These are phyloP conservation scores for Drusus annulatus DNA, from an alignment of 1,140 invertebrate species.

Conservation along the genomic window DNA sequence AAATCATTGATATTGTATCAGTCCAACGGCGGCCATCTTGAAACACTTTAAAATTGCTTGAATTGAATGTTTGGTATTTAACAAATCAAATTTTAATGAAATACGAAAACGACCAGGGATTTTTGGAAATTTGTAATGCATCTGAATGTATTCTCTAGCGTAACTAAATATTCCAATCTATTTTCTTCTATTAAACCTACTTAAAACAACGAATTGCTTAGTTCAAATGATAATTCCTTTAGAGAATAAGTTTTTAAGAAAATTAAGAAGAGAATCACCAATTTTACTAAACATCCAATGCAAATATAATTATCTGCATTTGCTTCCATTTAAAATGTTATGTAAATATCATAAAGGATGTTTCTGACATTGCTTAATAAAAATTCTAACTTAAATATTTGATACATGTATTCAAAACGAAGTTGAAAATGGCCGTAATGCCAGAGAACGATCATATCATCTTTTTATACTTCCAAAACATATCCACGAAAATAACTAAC, in stretches of 20 bases:
- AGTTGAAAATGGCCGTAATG: not conserved
- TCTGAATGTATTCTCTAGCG: not conserved
- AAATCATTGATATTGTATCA: too few species aligned
- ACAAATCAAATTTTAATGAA: too few species aligned
- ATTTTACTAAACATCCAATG: not conserved
- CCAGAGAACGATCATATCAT: slow-evolving; percentile 14
- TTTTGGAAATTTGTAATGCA: not conserved
- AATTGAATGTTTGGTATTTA: too few species aligned
- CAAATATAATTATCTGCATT: too few species aligned
- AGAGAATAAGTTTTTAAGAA: too few species aligned
- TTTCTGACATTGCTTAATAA: too few species aligned
- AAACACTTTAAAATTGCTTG: too few species aligned
- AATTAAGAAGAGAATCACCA: not conserved
- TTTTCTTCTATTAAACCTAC: not conserved
- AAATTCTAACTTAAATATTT: slow-evolving; percentile 4
- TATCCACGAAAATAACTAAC: slow-evolving; percentile 1
- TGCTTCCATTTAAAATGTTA: too few species aligned
- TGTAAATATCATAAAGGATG: too few species aligned
- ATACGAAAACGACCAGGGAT: too few species aligned
- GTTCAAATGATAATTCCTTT: not conserved
- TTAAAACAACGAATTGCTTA: slow-evolving; percentile 16
- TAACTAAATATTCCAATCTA: not conserved
- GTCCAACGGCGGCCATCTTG: too few species aligned
- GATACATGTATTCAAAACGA: not conserved
- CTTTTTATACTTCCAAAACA: slow-evolving; percentile 23